These are phyloP conservation scores for Saxicola maurus DNA, from an alignment of 2,797 vertebrate genomes.

Conservation along the genomic window DNA sequence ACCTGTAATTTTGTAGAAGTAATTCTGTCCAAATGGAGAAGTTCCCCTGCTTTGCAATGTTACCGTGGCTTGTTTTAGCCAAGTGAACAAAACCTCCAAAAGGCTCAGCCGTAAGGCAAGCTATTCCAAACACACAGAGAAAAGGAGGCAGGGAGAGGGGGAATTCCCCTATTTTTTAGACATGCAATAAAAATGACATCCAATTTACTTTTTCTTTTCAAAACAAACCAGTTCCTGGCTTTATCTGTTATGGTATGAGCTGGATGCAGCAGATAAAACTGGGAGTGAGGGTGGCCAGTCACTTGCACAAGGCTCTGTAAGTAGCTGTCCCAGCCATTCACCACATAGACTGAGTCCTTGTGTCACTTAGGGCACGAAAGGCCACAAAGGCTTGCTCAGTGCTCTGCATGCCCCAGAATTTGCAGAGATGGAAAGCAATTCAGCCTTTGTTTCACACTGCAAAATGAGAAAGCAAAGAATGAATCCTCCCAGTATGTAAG, in stretches of 20 bases:
- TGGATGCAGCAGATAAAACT: background rate
- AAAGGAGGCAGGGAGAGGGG: accelerated
- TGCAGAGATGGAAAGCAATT: background rate
- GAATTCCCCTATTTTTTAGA: background rate
- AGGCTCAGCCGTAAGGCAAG: background rate
- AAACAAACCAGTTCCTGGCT: background rate
- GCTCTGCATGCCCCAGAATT: accelerated
- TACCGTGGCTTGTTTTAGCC: background rate
- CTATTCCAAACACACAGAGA: accelerated
- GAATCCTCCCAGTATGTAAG: background rate
- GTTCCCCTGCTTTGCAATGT: background rate
- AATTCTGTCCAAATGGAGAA: background rate
- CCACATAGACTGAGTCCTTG: background rate
- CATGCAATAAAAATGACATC: background rate
- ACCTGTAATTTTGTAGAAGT: background rate
- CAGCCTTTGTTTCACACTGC: slow-evolving; percentile 3
- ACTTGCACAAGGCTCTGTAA: background rate
- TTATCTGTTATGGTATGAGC: background rate
- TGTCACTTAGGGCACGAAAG: background rate
- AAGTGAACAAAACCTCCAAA: background rate
- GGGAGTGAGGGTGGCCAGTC: background rate
- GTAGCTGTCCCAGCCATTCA: background rate
- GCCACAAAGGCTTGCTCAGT: slow-evolving; percentile 33
- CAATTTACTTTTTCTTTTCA: background rate
- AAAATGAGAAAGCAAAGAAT: background rate